phyloP scores from a whole-genome alignment of 2,113 vertebrate species.

The Psammodynastes pulverulentus region DNA sequence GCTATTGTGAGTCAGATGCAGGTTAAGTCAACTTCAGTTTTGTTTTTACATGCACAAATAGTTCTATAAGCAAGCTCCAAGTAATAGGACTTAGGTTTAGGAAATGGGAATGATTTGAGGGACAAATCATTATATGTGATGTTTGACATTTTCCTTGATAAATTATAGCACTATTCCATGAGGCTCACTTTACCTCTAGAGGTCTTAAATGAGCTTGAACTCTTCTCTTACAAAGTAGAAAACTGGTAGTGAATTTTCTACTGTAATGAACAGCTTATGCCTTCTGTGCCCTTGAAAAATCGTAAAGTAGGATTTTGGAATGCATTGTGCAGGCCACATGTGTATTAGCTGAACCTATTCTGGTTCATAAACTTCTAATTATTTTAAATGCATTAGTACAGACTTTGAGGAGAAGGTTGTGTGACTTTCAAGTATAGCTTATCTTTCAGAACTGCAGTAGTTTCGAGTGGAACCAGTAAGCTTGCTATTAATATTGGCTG shows the following conservation, averaged over 20 bases:
- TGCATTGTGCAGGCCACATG: neutral
- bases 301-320: neutral
- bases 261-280: neutral
- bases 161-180: neutral
- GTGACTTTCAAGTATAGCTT: neutral
- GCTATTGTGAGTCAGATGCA: neutral
- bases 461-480: neutral
- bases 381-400: neutral
- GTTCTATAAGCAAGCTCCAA: neutral
- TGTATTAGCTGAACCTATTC: neutral
- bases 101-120: neutral
- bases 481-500: neutral
- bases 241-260: neutral
- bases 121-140: neutral
- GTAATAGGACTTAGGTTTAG: neutral
- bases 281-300: neutral
- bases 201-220: neutral
- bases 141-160: neutral
- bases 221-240: neutral
- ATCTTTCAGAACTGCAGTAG: neutral
- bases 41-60: neutral
- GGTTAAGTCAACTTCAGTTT: slow-evolving; percentile 9
- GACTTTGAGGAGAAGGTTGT: neutral
- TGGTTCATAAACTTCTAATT: neutral
- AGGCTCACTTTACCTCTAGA: neutral